A percentile compares a stretch with the other conserved stretches of the same genome.
phyloP scores from a whole-genome alignment of 2,113 vertebrate genomes.

The Rhadina sibilatrix region DNA sequence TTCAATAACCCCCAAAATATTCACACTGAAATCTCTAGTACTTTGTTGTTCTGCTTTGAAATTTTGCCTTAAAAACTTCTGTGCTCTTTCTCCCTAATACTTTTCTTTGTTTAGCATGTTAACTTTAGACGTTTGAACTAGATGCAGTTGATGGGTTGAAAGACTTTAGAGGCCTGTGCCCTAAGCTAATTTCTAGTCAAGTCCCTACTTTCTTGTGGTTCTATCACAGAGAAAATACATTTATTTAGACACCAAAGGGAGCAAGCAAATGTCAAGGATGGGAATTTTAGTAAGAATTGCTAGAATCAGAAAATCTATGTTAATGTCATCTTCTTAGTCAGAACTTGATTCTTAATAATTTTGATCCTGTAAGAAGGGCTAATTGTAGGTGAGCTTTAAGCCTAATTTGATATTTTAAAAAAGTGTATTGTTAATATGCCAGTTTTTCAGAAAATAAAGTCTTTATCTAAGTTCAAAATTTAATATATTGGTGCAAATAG shows the following conservation, averaged over 20 bases:
- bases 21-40: not conserved
- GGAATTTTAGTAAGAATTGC: not conserved
- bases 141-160: not conserved
- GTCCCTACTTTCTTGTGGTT: not conserved
- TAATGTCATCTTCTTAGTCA: not conserved
- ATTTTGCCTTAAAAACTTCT: slow-evolving; percentile 4
- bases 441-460: not conserved
- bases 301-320: not conserved
- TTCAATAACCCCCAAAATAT: not conserved
- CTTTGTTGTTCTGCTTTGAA: not conserved
- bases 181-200: slow-evolving; percentile 49
- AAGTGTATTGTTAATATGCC: not conserved
- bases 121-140: slow-evolving; percentile 23
- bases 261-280: slow-evolving; percentile 1
- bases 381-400: not conserved
- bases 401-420: not conserved
- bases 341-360: not conserved
- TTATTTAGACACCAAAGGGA: slow-evolving; percentile 35
- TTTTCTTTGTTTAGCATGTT: slow-evolving; percentile 38
- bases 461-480: not conserved
- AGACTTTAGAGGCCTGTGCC: slow-evolving; percentile 40
- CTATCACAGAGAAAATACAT: not conserved
- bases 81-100: slow-evolving; percentile 14
- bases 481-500: not conserved
- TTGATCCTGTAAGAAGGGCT: not conserved